A percentile compares a stretch with the other conserved stretches of the same genome.
Conservation (phyloP, 2,888 invertebrate genomes). For the Acleris cristana region DNA sequence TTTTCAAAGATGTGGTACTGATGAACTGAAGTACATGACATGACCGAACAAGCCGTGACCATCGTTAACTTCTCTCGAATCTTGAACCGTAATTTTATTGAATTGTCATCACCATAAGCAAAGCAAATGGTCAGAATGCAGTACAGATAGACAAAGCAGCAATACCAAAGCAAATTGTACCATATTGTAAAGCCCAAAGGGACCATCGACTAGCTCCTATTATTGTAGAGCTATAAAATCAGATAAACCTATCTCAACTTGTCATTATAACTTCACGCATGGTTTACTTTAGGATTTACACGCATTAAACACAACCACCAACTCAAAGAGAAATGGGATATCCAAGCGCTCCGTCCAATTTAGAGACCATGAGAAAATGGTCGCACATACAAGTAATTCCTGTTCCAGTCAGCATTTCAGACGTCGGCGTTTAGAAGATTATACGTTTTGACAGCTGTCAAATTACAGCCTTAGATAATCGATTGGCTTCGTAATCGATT, state of each 20-base stretch:
- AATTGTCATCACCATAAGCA: constrained; percentile 15
- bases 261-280: constrained; percentile 37
- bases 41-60: constrained; percentile 1
- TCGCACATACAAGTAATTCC: constrained; percentile 32
- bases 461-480: constrained; percentile 45
- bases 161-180: neutral
- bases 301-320: constrained; percentile 15
- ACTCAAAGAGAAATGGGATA: neutral
- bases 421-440: constrained; percentile 40
- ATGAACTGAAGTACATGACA: neutral
- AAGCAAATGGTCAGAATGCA: constrained; percentile 27
- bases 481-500: constrained; percentile 48
- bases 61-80: constrained; percentile 15
- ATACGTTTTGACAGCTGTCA: constrained; percentile 48
- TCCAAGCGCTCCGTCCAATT: neutral
- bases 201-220: too few relatives aligned
- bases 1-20: too few relatives aligned
- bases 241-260: constrained; percentile 37
- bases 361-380: constrained; percentile 12
- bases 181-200: neutral
- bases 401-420: constrained; percentile 36
- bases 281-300: constrained; percentile 32
- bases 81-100: constrained; percentile 19
- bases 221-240: constrained; percentile 12
- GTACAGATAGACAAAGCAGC: neutral